Evolutionary conservation across 2,888 invertebrate genomes (phyloP).

Genomic region (Oithona nana): DNA sequence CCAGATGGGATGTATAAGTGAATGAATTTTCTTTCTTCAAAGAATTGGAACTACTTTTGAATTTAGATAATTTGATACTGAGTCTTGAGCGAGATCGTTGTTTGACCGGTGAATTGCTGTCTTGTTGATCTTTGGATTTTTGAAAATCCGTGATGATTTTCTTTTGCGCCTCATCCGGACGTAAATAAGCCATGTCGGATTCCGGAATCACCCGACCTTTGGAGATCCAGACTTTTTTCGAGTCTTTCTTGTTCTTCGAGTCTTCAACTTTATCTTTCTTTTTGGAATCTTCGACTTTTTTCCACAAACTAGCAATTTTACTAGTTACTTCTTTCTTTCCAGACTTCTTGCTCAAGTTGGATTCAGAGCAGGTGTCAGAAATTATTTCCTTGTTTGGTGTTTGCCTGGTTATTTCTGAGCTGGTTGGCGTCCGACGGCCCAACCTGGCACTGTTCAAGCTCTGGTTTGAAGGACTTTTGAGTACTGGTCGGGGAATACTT

Average conservation of each 20-base stretch:
- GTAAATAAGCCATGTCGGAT: background rate
- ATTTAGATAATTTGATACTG: conserved; percentile 7
- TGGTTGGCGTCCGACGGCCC: background rate
- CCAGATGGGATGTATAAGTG: background rate
- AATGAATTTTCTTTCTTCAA: conserved; percentile 3
- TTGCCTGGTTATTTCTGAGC: background rate
- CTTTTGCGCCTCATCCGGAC: conserved; percentile 6
- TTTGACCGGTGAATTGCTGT: conserved; percentile 19
- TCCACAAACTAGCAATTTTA: conserved; percentile 61
- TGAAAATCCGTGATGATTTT: conserved; percentile 17
- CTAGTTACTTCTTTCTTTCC: conserved; percentile 43
- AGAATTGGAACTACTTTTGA: background rate
- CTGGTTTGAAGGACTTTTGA: conserved; percentile 10
- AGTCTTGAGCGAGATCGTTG: conserved; percentile 5
- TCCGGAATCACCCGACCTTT: conserved; percentile 8
- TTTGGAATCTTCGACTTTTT: conserved; percentile 43
- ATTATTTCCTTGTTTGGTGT: background rate
- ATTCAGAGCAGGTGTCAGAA: conserved; percentile 18
- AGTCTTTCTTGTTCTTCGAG: conserved; percentile 35
- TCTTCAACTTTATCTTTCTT: conserved; percentile 34
- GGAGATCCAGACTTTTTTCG: conserved; percentile 41
- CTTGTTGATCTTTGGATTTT: conserved; percentile 25
- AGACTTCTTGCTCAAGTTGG: conserved; percentile 31
- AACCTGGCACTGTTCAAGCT: background rate
- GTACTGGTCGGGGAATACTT: background rate